Base-by-base conservation (phyloP, 2,888 invertebrate genomes). In the Criorhina ranunculi region DNA sequence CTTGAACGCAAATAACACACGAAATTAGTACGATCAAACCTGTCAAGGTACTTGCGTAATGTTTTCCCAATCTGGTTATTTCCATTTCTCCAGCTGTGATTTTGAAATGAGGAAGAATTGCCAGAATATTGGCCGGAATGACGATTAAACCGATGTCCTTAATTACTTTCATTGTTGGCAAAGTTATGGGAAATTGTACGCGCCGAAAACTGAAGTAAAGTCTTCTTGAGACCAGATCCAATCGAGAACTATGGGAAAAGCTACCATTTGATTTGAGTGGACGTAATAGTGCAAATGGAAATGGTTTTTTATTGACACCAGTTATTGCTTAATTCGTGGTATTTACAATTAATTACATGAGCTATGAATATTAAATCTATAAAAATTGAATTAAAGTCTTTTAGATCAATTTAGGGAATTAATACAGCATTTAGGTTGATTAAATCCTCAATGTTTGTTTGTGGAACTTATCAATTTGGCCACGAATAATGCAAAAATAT, bases 81-180 rank as follows among this genome's bases (percentile, higher is more conserved):
- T 72, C 66, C 0, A 90, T 29, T 35, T 87, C 40, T 62, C 87
- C 70, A 51, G 51, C 11, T n/a, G 76, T 60, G 4, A 82, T 70
- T 4, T 42, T 29, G 29, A 88, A 89, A 31, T 88, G 87, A 3
- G 90, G 89, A 60, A 90, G n/a, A 11, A 89, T 75, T 0, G 69
- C 89, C 17, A 85, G 87, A 0, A 89, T 0, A 72, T 89, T 88
- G 0, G 79, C 70, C 2, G 87, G 87, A 46, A 3, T 4, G 5
- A 73, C 70, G n/a, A 89, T 79, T 5, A n/a, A 49, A 1, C 29
- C 9, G 7, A 89, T 86, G 64, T 90, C 90, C 0, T 55, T 11
- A 4, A 89, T 33, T 24, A 89, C 87, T 77, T 87, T 88, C 90
- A 89, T 90, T 5, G 0, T 31, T 7, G 5, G 40, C 11, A 9